Conservation (phyloP, 2,113 vertebrate genomes). For the Steatornis caripensis region DNA sequence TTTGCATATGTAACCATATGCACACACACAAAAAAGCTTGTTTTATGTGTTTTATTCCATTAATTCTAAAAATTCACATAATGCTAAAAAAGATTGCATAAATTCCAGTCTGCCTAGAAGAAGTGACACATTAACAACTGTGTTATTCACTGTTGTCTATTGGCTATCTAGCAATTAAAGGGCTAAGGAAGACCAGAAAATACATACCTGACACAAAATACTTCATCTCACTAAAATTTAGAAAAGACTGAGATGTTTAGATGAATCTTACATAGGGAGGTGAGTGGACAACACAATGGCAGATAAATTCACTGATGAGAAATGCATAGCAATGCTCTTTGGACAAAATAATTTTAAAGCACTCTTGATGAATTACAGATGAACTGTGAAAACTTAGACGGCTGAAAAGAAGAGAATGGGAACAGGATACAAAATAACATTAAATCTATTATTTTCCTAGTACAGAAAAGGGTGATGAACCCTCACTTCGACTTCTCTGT, state of each 20-base stretch:
- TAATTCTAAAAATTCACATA: neutral
- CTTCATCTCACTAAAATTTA: neutral
- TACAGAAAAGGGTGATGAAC: neutral
- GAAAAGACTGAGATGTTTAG: neutral
- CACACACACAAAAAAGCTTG: neutral
- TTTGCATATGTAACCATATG: neutral
- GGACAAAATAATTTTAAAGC: neutral
- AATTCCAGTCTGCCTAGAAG: neutral
- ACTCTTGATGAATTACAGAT: neutral
- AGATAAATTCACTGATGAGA: neutral
- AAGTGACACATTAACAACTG: neutral
- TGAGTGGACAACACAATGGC: neutral
- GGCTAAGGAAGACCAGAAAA: neutral
- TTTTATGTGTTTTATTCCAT: neutral
- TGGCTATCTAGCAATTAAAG: neutral
- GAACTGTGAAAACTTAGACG: neutral
- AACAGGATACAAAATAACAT: neutral
- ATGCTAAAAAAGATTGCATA: neutral
- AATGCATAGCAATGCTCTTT: neutral
- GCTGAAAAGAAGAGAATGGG: neutral
- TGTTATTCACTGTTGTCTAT: neutral
- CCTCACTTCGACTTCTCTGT: neutral
- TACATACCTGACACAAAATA: neutral
- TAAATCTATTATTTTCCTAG: neutral
- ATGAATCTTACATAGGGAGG: neutral